Conservation (phyloP, 30 jellyfish, hydroid and myxozoan genomes). For the Aurelia coerulea region DNA sequence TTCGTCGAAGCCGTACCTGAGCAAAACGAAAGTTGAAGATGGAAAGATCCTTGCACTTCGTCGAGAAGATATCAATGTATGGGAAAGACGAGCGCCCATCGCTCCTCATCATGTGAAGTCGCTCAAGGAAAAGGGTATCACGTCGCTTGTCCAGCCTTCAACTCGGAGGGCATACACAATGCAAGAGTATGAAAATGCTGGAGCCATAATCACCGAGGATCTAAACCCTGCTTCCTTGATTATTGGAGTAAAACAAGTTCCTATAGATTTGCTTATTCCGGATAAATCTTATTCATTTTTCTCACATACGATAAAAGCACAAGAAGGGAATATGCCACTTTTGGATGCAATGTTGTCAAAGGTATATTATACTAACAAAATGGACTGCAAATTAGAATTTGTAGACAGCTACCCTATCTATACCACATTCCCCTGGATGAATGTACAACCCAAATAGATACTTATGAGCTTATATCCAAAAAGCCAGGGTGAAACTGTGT, state of each 20-base stretch:
- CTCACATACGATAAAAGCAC: constrained; percentile 97
- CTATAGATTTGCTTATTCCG: constrained; percentile 87
- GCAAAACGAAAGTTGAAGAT: constrained; percentile 68
- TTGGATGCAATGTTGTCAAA: constrained; percentile 92
- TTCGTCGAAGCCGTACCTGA: constrained; percentile 39
- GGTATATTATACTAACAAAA: constrained; percentile 27
- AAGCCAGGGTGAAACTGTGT: too few species aligned
- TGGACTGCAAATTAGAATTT: too few species aligned
- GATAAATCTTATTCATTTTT: constrained; percentile 84
- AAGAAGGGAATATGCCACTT: constrained; percentile 94
- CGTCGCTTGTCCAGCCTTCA: constrained; percentile 94
- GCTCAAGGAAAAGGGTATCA: constrained; percentile 65
- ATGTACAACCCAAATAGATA: too few species aligned
- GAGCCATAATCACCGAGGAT: constrained; percentile 90
- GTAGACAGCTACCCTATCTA: too few species aligned
- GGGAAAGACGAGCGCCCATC: constrained; percentile 97
- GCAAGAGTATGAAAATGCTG: constrained; percentile 96
- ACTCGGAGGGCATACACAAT: constrained; percentile 96
- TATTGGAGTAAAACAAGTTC: constrained; percentile 94
- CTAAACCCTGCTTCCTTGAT: constrained; percentile 88
- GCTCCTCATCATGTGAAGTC: constrained; percentile 87
- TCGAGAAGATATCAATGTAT: constrained; percentile 91
- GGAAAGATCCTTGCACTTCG: constrained; percentile 74
- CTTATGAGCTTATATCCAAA: too few species aligned
- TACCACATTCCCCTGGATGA: too few species aligned